Percentiles rank a stretch among this genome's conserved stretches.
These are phyloP conservation scores for Copsychus sechellarum DNA, from an alignment of 2,113 vertebrate genomes.

Conservation along the genomic window DNA sequence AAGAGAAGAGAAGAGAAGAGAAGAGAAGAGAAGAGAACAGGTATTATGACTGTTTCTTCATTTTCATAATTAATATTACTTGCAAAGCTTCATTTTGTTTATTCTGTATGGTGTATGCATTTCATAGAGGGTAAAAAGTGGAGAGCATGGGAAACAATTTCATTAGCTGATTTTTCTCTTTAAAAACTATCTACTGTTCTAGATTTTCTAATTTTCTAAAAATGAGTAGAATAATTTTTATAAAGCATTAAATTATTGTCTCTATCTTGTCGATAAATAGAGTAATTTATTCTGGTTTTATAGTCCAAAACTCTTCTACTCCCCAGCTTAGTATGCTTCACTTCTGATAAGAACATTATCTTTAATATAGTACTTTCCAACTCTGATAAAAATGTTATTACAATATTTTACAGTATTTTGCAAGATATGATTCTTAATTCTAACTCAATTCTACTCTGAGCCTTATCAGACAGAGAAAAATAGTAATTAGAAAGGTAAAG, in stretches of 20 bases:
- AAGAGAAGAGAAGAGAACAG: too few relatives aligned
- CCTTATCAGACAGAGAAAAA: not conserved
- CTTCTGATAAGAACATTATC: not conserved
- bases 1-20: too few relatives aligned
- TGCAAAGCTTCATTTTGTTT: not conserved
- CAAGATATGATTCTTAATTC: not conserved
- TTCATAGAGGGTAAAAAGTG: not conserved
- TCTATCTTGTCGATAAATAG: not conserved
- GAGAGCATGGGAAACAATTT: not conserved
- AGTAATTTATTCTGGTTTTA: not conserved
- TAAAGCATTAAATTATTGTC: not conserved
- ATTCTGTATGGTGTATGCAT: not conserved
- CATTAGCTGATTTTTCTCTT: not conserved
- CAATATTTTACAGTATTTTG: slow-evolving; percentile 21
- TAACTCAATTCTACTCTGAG: not conserved
- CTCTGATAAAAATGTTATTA: slow-evolving; percentile 19
- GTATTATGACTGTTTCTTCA: not conserved
- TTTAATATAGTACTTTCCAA: not conserved
- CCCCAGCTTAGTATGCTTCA: not conserved
- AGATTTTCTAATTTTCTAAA: too few relatives aligned
- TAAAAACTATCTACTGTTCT: not conserved
- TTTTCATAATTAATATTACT: not conserved
- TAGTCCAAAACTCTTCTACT: not conserved
- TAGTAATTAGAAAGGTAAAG: slow-evolving; percentile 19
- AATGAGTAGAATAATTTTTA: not conserved